Base-by-base conservation (phyloP, 2,888 invertebrate genomes). In the Drosophila mettleri region DNA sequence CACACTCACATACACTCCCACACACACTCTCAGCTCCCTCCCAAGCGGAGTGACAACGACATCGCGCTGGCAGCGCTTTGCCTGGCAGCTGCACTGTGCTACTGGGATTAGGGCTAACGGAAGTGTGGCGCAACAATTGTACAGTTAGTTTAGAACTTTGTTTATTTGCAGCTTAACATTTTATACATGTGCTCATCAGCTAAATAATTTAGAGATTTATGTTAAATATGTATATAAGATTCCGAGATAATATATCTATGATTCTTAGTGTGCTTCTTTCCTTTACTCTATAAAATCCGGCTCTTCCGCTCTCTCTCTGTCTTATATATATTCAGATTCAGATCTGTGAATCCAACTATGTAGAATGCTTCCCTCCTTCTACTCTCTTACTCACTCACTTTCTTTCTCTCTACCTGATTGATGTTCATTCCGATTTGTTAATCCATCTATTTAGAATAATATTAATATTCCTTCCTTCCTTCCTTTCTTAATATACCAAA, bases 1-100 rank as follows among this genome's bases (percentile, higher is more conserved):
- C 29, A 45, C 57, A 29, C 54, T 16, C 38, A 27, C 33, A 53
- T 41, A 48, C 39, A 20, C 20, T 45, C 38, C 16, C 12, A 18
- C 20, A 67, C 39, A 22, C 33, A 51, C 33, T 24, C 9, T 14
- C 18, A 39, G 39, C 39, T 7, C 14, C 14, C 45, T 6, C 51
- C 51, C 45, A 38, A 29, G 6, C 20, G 51, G 2, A 22, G 54
- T 43, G 31, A 59, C 46, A 29, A 41, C 31, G 29, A 39, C 39
- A n/a, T 10, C 29, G 18, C 38, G n/a, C 39, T 39, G 52, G 39
- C 52, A 52, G 24, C 52, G 18, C 2, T 16, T 12, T 3, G 29
- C 34, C 16, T 3, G 5, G 12, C 39, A 41, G 4, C 41, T 43
- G 68, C 69, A 69, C 43, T 14, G 38, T 69, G 62, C 36, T 18